A percentile compares a stretch with the other conserved stretches of the same genome.
These are phyloP conservation scores for Ariolimax columbianus DNA, from an alignment of 2,888 invertebrate species.

Conservation along the genomic window DNA sequence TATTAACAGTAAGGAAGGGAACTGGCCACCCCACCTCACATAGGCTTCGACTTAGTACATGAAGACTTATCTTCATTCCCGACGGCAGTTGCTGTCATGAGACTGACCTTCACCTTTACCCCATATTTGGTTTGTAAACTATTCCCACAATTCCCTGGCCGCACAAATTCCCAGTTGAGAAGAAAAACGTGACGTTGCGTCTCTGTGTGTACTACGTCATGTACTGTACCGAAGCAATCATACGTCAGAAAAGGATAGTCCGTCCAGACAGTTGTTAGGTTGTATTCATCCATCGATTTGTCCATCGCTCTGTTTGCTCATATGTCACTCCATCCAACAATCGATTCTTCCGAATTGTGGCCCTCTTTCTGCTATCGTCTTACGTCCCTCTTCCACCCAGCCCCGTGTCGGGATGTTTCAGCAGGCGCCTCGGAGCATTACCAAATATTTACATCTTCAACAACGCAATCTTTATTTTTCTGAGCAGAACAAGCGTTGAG, in stretches of 20 bases:
- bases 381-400: not conserved
- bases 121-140: too few relatives aligned
- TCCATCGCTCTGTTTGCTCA: not conserved
- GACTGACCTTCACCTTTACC: too few relatives aligned
- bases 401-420: not conserved
- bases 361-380: not conserved
- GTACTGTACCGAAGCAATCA: too few relatives aligned
- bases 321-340: not conserved
- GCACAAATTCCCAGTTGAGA: too few relatives aligned
- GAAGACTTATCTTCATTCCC: too few relatives aligned
- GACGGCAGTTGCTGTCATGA: too few relatives aligned
- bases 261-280: not conserved
- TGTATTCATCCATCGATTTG: not conserved
- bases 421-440: not conserved
- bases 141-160: too few relatives aligned
- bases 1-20: too few relatives aligned
- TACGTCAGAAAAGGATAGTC: not conserved
- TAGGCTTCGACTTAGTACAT: too few relatives aligned
- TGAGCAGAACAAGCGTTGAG: not conserved
- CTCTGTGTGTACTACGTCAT: too few relatives aligned
- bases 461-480: not conserved
- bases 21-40: too few relatives aligned
- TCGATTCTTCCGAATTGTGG: not conserved
- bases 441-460: not conserved
- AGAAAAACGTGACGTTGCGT: too few relatives aligned